Evolutionary conservation across 2,113 vertebrate genomes (phyloP).

Genomic region (Atherinomorus stipes): DNA sequence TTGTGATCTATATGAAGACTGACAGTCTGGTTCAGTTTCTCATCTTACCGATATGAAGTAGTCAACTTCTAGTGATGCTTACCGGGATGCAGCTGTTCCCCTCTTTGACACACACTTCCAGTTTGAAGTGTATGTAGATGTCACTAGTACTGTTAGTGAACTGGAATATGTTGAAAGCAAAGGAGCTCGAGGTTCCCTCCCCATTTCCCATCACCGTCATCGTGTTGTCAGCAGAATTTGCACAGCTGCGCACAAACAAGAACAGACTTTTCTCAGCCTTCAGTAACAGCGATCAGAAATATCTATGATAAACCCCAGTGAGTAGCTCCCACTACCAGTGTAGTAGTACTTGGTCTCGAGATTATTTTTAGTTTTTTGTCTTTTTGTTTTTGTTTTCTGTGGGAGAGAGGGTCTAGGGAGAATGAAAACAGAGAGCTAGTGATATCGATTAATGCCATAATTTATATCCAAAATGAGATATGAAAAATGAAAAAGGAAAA

Average conservation of each 20-base stretch:
- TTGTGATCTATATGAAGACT: no score
- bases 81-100: constrained; percentile 21
- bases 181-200: constrained; percentile 27
- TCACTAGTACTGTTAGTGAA: background rate
- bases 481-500: no score
- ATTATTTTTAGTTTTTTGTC: no score
- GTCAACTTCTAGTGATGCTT: no score
- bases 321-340: background rate
- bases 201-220: constrained; percentile 39
- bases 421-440: no score
- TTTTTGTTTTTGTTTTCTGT: no score
- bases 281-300: background rate
- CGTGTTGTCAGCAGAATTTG: constrained; percentile 16
- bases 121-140: constrained; percentile 45
- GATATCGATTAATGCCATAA: no score
- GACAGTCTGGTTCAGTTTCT: no score
- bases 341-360: no score
- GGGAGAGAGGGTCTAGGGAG: no score
- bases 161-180: constrained; percentile 55
- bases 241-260: constrained; percentile 33
- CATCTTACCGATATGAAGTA: no score
- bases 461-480: no score
- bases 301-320: background rate
- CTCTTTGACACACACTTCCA: constrained; percentile 28
- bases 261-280: background rate